Conservation (phyloP, 2,888 invertebrate genomes). For the Pristionchus japonicus region DNA sequence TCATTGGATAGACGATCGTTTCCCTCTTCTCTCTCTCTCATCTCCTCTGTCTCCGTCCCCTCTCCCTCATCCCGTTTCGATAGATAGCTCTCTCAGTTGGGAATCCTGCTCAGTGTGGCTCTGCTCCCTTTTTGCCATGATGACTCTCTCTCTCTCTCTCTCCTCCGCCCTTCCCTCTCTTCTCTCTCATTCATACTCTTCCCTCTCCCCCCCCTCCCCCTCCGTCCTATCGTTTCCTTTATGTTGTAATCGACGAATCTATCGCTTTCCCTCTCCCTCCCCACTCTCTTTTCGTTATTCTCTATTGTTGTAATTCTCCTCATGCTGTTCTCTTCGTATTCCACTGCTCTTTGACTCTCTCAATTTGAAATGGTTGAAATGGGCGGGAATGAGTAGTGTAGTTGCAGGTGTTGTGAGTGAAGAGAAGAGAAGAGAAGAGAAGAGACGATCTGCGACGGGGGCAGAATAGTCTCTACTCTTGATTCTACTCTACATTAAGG, state of each 20-base stretch:
- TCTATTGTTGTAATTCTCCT: conserved; percentile 22
- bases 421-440: background rate
- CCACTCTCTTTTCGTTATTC: conserved; percentile 9
- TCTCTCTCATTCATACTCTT: conserved; percentile 37
- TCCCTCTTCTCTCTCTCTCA: conserved; percentile 22
- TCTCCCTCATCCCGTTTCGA: conserved; percentile 8
- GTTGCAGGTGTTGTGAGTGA: conserved; percentile 25
- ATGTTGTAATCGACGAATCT: conserved; percentile 36
- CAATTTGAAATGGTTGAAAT: background rate
- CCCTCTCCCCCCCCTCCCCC: conserved; percentile 37
- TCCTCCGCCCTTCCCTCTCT: background rate
- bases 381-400: background rate
- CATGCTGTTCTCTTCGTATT: background rate
- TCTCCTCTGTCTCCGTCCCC: background rate
- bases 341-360: background rate
- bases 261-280: background rate
- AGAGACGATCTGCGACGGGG: conserved; percentile 18
- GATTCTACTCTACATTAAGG: background rate
- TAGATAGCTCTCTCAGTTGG: conserved; percentile 29
- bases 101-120: conserved; percentile 23
- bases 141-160: conserved; percentile 35
- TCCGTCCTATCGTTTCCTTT: conserved; percentile 29
- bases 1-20: conserved; percentile 4
- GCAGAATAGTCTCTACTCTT: background rate
- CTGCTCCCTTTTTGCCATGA: background rate